Percentiles rank a stretch among this genome's conserved stretches.
These are phyloP conservation scores for Neodontobutis hainanensis DNA, from an alignment of 2,113 vertebrate species.

Conservation along the genomic window DNA sequence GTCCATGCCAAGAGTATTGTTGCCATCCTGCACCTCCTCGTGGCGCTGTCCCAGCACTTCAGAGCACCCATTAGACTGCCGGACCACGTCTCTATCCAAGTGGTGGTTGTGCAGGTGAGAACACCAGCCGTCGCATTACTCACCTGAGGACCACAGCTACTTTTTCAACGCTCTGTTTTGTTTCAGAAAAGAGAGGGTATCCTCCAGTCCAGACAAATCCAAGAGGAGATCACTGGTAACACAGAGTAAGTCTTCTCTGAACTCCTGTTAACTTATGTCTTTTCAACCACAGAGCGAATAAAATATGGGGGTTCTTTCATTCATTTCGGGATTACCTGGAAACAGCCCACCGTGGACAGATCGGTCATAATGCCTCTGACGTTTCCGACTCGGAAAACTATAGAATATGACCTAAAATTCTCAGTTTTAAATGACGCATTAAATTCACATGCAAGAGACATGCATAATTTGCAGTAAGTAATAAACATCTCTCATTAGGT, in stretches of 20 bases:
- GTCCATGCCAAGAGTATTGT: constrained; percentile 97
- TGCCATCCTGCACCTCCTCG: constrained; percentile 94
- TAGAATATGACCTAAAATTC: no score
- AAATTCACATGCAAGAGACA: no score
- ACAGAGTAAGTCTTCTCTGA: constrained; percentile 87
- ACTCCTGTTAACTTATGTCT: background rate
- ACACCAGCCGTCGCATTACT: background rate
- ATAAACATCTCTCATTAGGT: constrained; percentile 9
- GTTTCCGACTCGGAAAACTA: no score
- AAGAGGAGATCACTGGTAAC: constrained; percentile 98
- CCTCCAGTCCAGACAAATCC: constrained; percentile 96
- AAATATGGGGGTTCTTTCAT: no score
- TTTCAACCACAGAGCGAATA: no score
- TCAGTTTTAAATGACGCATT: no score
- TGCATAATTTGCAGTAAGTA: background rate
- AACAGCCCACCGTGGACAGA: no score
- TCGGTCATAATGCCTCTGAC: no score
- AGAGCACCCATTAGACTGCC: constrained; percentile 95
- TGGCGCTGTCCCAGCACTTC: constrained; percentile 95
- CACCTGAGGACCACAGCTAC: background rate
- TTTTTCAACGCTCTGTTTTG: background rate
- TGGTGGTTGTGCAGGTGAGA: constrained; percentile 95
- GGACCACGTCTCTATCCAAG: constrained; percentile 96
- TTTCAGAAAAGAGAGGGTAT: constrained; percentile 96
- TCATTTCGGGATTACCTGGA: no score